Evolutionary conservation across 2,113 vertebrate species (phyloP), one percentile per base, ranked within the genome.

Genomic region (Coturnix japonica): DNA sequence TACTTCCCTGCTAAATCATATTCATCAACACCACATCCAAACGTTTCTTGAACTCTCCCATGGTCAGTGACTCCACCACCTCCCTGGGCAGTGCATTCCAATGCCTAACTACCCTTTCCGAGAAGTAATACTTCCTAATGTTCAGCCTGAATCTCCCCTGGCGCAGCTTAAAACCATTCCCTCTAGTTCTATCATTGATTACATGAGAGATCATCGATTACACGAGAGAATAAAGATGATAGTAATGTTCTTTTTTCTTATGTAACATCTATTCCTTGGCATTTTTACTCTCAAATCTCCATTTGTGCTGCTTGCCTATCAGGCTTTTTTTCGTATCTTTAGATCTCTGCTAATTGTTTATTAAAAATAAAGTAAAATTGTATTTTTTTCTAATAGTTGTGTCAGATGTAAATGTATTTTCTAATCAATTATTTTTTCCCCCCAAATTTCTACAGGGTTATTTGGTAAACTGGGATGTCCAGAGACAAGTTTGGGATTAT

Each of bases 391-490:
- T 17, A 56, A 56, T 31, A 2, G 53, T 56, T 56, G 9, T 17
- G 10, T 56, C 31, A 56, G 30, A 31, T 56, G 4, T 56, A 56
- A 31, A 31, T 19, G 53, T 56, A 56, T 31, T 56, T 31, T 31
- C 30, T 31, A 71, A 54, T 43, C 3, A 13, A 16, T 47, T 33
- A 3, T 28, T 37, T 47, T 30, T 82, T 69, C 81, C 43, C 66
- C 88, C n/a, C 92, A 26, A 90, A 87, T 21, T 87, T 51, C 92
- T 95, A 74, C 96, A 99, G 99, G 99, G 99, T 60, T 99, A 99
- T 85, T 97, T 99, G 96, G 99, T 99, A 37, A 99, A 99, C 94
- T 99, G 99, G 99, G 99, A 99, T 96, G 99, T 99, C 82, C 99
- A 99, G 94, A 98, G 99, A 91, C 99, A 99, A 94, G 99, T 99